Conservation (phyloP, 2,113 vertebrate genomes). For the Chelonoidis abingdonii region DNA sequence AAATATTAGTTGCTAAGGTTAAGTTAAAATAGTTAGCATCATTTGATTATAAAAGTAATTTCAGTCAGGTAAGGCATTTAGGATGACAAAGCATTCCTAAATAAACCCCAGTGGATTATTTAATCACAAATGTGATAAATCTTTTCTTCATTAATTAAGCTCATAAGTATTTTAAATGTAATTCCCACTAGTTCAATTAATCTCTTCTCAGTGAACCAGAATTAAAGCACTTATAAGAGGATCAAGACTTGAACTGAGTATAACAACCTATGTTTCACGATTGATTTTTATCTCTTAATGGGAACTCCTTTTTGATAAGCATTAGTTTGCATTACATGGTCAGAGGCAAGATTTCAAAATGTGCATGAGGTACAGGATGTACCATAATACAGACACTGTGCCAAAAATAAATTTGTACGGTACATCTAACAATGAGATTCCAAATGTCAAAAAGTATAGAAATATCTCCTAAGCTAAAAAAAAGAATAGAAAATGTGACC, state of each 20-base stretch:
- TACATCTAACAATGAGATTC: not conserved
- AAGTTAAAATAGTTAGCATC: not conserved
- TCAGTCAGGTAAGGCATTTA: not conserved
- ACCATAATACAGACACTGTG: not conserved
- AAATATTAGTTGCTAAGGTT: not conserved
- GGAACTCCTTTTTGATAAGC: not conserved
- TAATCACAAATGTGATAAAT: not conserved
- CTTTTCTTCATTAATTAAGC: slow-evolving; percentile 14
- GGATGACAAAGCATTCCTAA: not conserved
- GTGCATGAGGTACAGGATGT: not conserved
- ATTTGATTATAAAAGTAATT: slow-evolving; percentile 18
- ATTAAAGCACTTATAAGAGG: slow-evolving; percentile 16
- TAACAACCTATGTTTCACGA: not conserved
- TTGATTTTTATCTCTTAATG: not conserved
- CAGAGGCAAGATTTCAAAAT: not conserved
- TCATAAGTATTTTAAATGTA: not conserved
- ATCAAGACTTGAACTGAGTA: slow-evolving; percentile 5
- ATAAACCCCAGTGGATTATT: not conserved
- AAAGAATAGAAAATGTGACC: not conserved
- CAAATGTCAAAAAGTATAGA: not conserved
- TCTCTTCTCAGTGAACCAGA: slow-evolving; percentile 19
- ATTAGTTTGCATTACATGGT: not conserved
- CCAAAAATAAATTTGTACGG: not conserved
- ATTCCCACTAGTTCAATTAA: slow-evolving; percentile 10
- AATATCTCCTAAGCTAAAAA: not conserved